Base-by-base conservation (phyloP, 2,888 invertebrate genomes). In the Coenonympha arcania region DNA sequence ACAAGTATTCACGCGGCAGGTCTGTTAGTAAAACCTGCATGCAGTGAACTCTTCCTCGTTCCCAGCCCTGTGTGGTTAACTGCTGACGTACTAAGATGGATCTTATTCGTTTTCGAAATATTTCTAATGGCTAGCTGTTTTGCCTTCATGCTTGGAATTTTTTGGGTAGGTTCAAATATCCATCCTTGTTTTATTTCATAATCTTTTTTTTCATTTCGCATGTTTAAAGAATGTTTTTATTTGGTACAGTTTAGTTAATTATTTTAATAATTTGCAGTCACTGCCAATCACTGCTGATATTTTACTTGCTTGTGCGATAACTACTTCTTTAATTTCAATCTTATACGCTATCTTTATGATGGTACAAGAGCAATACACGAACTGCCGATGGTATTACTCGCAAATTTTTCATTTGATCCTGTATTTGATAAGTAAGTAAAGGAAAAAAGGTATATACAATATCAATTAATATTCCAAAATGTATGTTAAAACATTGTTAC, bases 111-210 rank as follows among this genome's bases (percentile, higher is more conserved):
- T 0, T 16, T 54, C 13, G 63, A 71, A 48, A 4, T 67, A n/a
- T 9, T 57, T 2, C 48, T 66, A 11, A 26, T 69, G 9, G 28
- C 54, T 2, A 60, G 64, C 57, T 57, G 61, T 31, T 71, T 72
- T 37, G 55, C 54, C 3, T 68, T 61, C 16, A 55, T 73, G 4
- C 40, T 71, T 6, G 62, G 63, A 33, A 56, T 73, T 22, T 67
- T 66, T 54, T 48, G 56, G 63, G 72, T 68, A 59, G 62, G 26
- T 41, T n/a, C n/a, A n/a, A n/a, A n/a, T n/a, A n/a, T n/a, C n/a
- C n/a, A n/a, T n/a, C n/a, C n/a, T n/a, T n/a, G n/a, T n/a, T n/a
- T n/a, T n/a, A n/a, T n/a, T n/a, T n/a, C n/a, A n/a, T n/a, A n/a
- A n/a, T n/a, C n/a, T n/a, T n/a, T n/a, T n/a, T n/a, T n/a, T n/a